phyloP scores from a whole-genome alignment of 2,797 vertebrate genomes.

The Anas bernieri region DNA sequence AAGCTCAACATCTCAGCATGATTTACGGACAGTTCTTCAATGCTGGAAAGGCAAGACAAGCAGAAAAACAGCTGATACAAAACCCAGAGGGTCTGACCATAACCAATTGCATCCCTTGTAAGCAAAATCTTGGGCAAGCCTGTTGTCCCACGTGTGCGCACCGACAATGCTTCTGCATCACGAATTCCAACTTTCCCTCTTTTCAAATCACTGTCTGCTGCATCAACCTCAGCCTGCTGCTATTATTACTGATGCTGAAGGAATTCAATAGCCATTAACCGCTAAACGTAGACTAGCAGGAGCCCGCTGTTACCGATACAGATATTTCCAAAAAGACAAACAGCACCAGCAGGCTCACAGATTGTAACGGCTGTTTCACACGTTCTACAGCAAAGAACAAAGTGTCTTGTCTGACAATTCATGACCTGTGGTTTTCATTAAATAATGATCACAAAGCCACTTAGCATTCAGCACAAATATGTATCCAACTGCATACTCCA shows the following conservation, averaged over 20 bases:
- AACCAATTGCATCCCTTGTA: constrained; percentile 12
- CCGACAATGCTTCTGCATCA: background rate
- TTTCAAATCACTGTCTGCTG: constrained; percentile 24
- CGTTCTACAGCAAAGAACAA: constrained; percentile 1
- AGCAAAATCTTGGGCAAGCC: background rate
- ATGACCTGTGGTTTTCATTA: background rate
- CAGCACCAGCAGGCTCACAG: background rate
- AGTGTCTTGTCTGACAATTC: background rate
- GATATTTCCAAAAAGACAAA: background rate
- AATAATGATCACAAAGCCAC: background rate
- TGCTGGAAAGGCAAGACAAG: background rate
- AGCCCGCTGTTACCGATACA: background rate
- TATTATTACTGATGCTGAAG: background rate
- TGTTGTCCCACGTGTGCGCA: rapidly evolving
- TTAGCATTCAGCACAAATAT: background rate
- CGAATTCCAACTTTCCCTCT: background rate
- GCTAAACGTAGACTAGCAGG: background rate
- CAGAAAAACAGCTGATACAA: constrained; percentile 29
- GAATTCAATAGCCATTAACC: constrained; percentile 39
- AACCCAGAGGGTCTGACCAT: background rate
- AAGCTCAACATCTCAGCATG: background rate
- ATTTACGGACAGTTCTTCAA: background rate
- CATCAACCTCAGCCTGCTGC: background rate
- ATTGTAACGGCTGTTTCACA: background rate
- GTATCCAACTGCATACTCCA: rapidly evolving